Evolutionary conservation across 2,888 invertebrate species (phyloP).

Genomic region (Cryptosula pallasiana): DNA sequence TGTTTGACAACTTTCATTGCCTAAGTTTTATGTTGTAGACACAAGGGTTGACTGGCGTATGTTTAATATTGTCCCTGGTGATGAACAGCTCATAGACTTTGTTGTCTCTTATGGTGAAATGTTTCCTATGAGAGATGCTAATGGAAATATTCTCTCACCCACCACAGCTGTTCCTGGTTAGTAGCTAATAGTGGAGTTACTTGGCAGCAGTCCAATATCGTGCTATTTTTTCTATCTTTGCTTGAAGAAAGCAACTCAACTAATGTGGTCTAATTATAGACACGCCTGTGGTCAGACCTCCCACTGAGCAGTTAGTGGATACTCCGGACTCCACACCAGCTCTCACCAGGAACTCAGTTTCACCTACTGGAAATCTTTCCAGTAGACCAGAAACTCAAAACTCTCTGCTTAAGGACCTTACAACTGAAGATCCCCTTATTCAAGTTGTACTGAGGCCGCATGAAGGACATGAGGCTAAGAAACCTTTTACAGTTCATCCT

Average conservation of each 20-base stretch:
- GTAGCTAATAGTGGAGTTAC: no score
- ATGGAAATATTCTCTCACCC: constrained; percentile 38
- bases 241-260: no score
- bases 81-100: constrained; percentile 43
- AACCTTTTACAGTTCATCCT: constrained; percentile 39
- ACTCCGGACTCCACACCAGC: constrained; percentile 37
- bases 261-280: no score
- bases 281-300: constrained; percentile 27
- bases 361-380: background rate
- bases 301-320: constrained; percentile 40
- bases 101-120: constrained; percentile 38
- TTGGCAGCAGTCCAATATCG: no score
- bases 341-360: constrained; percentile 31
- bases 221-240: no score
- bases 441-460: constrained; percentile 38
- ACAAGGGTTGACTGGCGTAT: constrained; percentile 48
- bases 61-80: constrained; percentile 34
- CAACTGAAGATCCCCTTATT: constrained; percentile 32
- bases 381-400: background rate
- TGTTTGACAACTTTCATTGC: background rate
- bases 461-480: constrained; percentile 33
- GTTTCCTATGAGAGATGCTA: constrained; percentile 40
- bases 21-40: constrained; percentile 34
- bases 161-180: background rate
- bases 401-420: background rate